Percentiles rank a stretch among this genome's conserved stretches.
Evolutionary conservation across 2,797 vertebrate genomes (phyloP).

Genomic region (Malacoctenus gilli): DNA sequence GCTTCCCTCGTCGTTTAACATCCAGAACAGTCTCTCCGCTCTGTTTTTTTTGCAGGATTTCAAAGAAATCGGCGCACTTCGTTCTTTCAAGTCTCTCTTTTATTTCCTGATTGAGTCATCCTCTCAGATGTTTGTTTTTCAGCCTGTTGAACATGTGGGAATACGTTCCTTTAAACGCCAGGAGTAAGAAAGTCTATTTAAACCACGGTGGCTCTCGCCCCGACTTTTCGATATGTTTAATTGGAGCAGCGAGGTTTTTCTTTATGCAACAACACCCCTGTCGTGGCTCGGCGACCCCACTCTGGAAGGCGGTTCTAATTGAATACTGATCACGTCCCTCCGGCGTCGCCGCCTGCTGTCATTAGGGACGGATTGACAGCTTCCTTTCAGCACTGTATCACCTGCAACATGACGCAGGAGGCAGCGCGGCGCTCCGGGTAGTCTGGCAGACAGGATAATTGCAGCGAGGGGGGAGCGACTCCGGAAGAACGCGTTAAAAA

Average conservation of each 20-base stretch:
- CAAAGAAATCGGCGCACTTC: too few species aligned
- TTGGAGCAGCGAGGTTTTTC: constrained; percentile 37
- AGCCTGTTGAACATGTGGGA: neutral
- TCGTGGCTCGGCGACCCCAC: constrained; percentile 19
- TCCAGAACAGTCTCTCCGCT: too few species aligned
- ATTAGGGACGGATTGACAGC: constrained; percentile 38
- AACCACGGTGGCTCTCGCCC: constrained; percentile 17
- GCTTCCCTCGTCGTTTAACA: too few species aligned
- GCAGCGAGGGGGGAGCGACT: constrained; percentile 15
- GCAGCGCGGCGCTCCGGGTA: constrained; percentile 7
- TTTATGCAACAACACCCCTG: constrained; percentile 19
- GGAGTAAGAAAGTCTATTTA: neutral
- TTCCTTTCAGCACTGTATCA: constrained; percentile 38
- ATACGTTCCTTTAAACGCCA: too few species aligned
- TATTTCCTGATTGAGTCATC: neutral
- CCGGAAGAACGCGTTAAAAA: neutral
- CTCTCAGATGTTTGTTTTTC: neutral
- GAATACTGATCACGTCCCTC: constrained; percentile 36
- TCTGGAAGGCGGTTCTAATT: constrained; percentile 42
- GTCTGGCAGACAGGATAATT: constrained; percentile 53
- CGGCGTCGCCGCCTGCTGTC: constrained; percentile 30
- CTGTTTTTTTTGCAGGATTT: too few species aligned
- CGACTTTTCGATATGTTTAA: constrained; percentile 35
- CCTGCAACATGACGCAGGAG: constrained; percentile 15
- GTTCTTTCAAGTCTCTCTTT: too few species aligned